Conservation (phyloP, 2,888 invertebrate species). For the Electrophaes corylata region DNA sequence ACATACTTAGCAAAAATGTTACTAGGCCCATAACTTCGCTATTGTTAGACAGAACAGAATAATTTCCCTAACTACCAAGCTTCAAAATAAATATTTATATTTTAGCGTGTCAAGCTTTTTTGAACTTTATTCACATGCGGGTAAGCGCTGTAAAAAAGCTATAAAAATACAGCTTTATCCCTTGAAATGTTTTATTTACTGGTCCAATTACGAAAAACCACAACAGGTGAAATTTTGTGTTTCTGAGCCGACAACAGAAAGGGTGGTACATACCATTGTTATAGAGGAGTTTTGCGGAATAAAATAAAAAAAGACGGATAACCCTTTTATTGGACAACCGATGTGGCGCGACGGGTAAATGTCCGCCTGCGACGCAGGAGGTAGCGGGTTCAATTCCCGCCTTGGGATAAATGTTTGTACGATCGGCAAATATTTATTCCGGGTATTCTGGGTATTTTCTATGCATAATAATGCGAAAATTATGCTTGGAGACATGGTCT, state of each 20-base stretch:
- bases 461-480: no score
- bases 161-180: not conserved
- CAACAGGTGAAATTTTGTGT: constrained; percentile 17
- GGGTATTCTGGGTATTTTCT: no score
- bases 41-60: not conserved
- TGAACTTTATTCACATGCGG: constrained; percentile 6
- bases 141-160: constrained; percentile 1
- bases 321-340: no score
- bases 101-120: constrained; percentile 2
- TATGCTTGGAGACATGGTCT: no score
- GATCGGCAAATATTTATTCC: no score
- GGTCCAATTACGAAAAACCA: constrained; percentile 23
- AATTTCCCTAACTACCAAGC: not conserved
- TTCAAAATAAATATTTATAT: constrained; percentile 3
- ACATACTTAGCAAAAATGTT: no score
- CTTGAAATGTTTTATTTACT: constrained; percentile 21
- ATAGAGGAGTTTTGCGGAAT: not conserved
- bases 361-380: no score
- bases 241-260: constrained; percentile 10
- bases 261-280: constrained; percentile 1
- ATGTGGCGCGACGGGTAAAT: no score
- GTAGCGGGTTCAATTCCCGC: no score
- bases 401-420: no score
- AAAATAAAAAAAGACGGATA: not conserved
- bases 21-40: no score